Evolutionary conservation across 2,797 vertebrate genomes (phyloP), one percentile per base, ranked within the genome.

Genomic region (Sebastiscus albofasciatus): DNA sequence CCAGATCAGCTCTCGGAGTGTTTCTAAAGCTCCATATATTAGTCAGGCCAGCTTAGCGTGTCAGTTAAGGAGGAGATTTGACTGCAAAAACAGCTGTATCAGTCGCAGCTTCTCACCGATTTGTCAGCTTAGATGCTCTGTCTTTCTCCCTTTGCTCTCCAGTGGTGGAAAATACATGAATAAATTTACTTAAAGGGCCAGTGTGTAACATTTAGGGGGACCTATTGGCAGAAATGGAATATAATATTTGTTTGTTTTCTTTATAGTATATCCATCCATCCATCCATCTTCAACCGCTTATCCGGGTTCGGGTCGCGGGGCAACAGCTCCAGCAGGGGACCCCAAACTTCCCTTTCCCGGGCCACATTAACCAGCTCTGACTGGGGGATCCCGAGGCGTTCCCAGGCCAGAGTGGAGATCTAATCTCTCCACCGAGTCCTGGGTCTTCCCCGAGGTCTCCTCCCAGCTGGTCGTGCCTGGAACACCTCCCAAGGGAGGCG

Each of bases 11-110:
- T 87, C 66, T 70, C 42, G 14, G 59, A 55, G 80, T 87, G 86
- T 67, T 74, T 86, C 86, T 83, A 80, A 86, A 85, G 86, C 81
- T 60, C 26, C 10, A 18, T 59, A 61, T 72, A 84, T 89, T 89
- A 90, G 87, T 88, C 82, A 90, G 77, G 75, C 67, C 78, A 76
- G 83, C 84, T 90, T 86, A 89, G 84, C 65, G 67, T 69, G 76
- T 72, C 67, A 36, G 82, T 69, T 77, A 72, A 56, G 72, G 54
- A 83, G 66, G 22, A 80, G 71, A 74, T 77, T 77, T 83, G 69
- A 90, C 67, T 75, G 49, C 75, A 79, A 24, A 79, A 77, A 86
- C 70, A 68, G 70, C 67, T 78, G 81, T 67, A 72, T 85, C 70
- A 60, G 39, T 46, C 65, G 13, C 42, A 67, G 58, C 29, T 69